A percentile compares a stretch with the other conserved stretches of the same genome.
phyloP scores from a whole-genome alignment of 2,888 invertebrate genomes.

The Philereme vetulata region DNA sequence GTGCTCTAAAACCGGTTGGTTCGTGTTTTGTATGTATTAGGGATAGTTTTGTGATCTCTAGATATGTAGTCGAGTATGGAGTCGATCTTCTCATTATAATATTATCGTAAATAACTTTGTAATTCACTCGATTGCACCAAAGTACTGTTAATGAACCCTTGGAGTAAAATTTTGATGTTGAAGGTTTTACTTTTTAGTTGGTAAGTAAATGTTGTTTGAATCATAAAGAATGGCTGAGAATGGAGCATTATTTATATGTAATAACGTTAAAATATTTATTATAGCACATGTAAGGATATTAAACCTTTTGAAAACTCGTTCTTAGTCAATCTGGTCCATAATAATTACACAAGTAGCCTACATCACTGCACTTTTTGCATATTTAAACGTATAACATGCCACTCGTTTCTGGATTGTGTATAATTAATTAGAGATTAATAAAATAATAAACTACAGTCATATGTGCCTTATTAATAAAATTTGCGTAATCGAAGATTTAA shows the following conservation, averaged over 20 bases:
- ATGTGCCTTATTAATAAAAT: conserved; percentile 1
- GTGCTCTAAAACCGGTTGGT: conserved; percentile 12
- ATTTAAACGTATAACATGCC: background rate
- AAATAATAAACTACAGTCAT: background rate
- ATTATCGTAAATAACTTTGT: conserved; percentile 34
- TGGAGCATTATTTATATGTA: background rate
- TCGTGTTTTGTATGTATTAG: conserved; percentile 56
- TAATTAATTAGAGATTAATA: conserved; percentile 49
- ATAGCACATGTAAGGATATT: background rate
- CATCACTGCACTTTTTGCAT: conserved; percentile 6
- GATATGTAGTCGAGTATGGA: conserved; percentile 63
- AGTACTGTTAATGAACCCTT: conserved; percentile 22
- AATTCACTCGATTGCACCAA: conserved; percentile 35
- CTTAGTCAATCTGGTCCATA: background rate
- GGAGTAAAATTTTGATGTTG: background rate
- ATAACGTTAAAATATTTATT: background rate
- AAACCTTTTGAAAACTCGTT: background rate
- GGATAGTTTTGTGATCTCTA: conserved; percentile 78
- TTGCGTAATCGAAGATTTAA: background rate
- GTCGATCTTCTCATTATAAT: conserved; percentile 61
- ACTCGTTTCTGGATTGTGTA: conserved; percentile 16
- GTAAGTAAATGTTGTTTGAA: background rate
- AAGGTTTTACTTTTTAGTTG: background rate
- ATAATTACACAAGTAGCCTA: background rate
- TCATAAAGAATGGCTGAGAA: background rate